Evolutionary conservation across 2,113 vertebrate species (phyloP).

Genomic region (Cololabis saira): DNA sequence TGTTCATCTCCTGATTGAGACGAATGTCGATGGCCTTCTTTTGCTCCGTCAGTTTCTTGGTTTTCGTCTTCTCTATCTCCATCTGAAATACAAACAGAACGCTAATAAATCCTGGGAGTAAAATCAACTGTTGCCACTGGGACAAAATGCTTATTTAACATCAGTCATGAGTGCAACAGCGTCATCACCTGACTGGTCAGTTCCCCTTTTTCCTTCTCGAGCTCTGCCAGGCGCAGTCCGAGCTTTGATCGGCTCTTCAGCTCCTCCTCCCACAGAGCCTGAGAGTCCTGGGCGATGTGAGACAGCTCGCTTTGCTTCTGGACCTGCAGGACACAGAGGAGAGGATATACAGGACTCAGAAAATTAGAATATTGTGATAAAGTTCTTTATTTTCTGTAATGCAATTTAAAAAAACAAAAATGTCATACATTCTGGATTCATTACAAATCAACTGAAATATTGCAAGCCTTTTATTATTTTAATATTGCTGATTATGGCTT

Average conservation of each 20-base stretch:
- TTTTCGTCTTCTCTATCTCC: conserved; percentile 88
- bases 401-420: too few species aligned
- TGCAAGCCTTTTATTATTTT: too few species aligned
- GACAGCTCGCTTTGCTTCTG: conserved; percentile 84
- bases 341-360: too few species aligned
- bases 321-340: conserved; percentile 61
- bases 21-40: conserved; percentile 83
- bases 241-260: conserved; percentile 84
- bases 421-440: too few species aligned
- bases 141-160: too few species aligned
- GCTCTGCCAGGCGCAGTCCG: conserved; percentile 83
- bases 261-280: conserved; percentile 87
- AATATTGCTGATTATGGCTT: too few species aligned
- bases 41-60: conserved; percentile 84
- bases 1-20: conserved; percentile 90
- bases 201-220: conserved; percentile 84
- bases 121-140: too few species aligned
- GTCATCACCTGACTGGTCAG: conserved; percentile 78
- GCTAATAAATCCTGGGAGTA: neutral
- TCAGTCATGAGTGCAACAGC: neutral
- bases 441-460: too few species aligned
- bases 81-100: conserved; percentile 77
- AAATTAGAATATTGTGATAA: too few species aligned
- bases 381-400: too few species aligned
- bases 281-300: conserved; percentile 82